Conservation (phyloP, 1,140 invertebrate genomes). For the Zaprionus gabonicus region DNA sequence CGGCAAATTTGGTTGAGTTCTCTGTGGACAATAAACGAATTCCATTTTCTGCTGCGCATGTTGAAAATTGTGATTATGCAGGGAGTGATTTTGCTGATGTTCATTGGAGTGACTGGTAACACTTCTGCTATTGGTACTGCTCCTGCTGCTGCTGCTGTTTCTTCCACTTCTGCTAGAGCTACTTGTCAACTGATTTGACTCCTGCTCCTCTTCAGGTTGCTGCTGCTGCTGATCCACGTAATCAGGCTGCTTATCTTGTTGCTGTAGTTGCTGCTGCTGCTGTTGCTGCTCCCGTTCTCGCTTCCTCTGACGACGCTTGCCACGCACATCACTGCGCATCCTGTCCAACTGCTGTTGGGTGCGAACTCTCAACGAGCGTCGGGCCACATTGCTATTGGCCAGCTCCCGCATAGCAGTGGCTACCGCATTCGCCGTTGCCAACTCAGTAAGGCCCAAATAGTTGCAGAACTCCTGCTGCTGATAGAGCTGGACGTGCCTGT, state of each 20-base stretch:
- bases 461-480: conserved; percentile 82
- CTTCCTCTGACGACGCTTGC: conserved; percentile 31
- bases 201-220: conserved; percentile 4
- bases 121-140: too few species aligned
- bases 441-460: conserved; percentile 74
- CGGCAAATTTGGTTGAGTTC: neutral
- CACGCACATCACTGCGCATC: conserved; percentile 66
- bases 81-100: neutral
- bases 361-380: conserved; percentile 70
- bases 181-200: conserved; percentile 11
- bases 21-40: neutral
- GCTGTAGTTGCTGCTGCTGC: neutral
- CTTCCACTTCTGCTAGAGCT: neutral
- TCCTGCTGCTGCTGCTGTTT: conserved; percentile 1
- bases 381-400: conserved; percentile 68
- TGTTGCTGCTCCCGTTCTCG: conserved; percentile 30
- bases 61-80: neutral
- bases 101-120: neutral
- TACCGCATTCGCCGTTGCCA: conserved; percentile 74
- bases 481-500: conserved; percentile 55
- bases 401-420: conserved; percentile 72
- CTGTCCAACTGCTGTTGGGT: conserved; percentile 66
- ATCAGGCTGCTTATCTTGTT: conserved; percentile 9
- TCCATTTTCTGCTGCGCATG: neutral
- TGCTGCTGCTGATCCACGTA: conserved; percentile 25